Evolutionary conservation across 2,113 vertebrate species (phyloP).

Genomic region (Picathartes gymnocephalus): DNA sequence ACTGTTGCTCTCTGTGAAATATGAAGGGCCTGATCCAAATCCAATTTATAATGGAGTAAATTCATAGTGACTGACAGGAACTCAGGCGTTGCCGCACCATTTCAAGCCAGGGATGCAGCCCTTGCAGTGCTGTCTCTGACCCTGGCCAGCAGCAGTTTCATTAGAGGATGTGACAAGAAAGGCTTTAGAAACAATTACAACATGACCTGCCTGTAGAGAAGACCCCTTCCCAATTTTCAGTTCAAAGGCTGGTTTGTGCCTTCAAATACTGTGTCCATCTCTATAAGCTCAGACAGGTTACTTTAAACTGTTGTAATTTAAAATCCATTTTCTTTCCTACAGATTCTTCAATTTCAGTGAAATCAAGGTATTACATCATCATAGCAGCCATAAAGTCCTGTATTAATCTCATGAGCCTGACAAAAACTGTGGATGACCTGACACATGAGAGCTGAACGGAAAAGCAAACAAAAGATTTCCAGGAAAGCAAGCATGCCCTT

Average conservation of each 20-base stretch:
- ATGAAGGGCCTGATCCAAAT: neutral
- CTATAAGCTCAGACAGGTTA: neutral
- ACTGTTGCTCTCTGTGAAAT: neutral
- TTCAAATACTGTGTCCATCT: neutral
- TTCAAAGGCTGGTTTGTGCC: neutral
- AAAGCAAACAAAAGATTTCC: conserved; percentile 33
- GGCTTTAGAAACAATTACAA: neutral
- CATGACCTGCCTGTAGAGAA: neutral
- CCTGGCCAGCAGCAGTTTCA: neutral
- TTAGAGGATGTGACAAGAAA: neutral
- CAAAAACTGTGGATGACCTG: neutral
- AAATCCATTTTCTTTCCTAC: neutral
- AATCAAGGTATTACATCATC: conserved; percentile 17
- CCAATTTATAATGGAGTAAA: neutral
- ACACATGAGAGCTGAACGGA: neutral
- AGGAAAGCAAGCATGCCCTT: neutral
- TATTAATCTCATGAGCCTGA: conserved; percentile 5
- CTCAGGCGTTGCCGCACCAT: neutral
- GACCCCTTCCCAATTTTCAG: neutral
- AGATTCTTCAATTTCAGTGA: neutral
- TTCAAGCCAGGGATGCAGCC: neutral
- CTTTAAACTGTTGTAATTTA: neutral
- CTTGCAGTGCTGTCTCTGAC: neutral
- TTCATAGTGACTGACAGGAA: neutral
- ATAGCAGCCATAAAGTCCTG: neutral